Base-by-base conservation (phyloP, 2,113 vertebrate species). In the Dicrurus megarhynchus region DNA sequence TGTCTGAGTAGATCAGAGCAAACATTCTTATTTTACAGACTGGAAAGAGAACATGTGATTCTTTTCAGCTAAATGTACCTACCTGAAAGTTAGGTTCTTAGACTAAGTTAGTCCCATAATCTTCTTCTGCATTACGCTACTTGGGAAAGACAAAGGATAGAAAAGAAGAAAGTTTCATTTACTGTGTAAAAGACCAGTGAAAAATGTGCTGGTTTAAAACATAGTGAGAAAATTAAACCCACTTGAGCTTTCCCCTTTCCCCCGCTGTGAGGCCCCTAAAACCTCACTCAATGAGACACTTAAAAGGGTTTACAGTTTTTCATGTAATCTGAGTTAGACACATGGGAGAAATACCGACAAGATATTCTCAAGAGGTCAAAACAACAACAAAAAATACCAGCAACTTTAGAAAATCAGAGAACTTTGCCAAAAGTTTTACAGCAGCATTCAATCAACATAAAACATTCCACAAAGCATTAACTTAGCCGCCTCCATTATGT, bases 251-350 rank as follows among this genome's bases (percentile, higher is more conserved):
- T 46, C 17, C 33, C 21, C 13, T 46, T 71, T 53, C 2, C 9
- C 8, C 6, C 1, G 1, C 22, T 33, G 9, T 53, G 27, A 63
- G 22, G 9, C 3, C 13, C 24, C 32, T 15, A 33, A 46, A 46
- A 33, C 17, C 23, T 37, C 3, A 4, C 8, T 73, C 14, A 46
- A 11, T 0, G 0, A 33, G 68, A 46, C 49, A 27, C 11, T 37
- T 46, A 7, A 39, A 69, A 59, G 6, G 23, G 9, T 30, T 41
- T 28, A 23, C 24, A 18, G 14, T 64, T 46, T 84, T 64, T 84
- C 11, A 22, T 46, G 28, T 23, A 55, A 22, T 63, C 28, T 46
- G 33, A 46, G 18, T 35, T 33, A 39, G 18, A 33, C 11, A 9
- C 14, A 10, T 27, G 3, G 20, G 15, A 64, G 28, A 47, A 63